These are phyloP conservation scores for Nyctibius bracteatus DNA, from an alignment of 2,113 vertebrate genomes.

Conservation along the genomic window DNA sequence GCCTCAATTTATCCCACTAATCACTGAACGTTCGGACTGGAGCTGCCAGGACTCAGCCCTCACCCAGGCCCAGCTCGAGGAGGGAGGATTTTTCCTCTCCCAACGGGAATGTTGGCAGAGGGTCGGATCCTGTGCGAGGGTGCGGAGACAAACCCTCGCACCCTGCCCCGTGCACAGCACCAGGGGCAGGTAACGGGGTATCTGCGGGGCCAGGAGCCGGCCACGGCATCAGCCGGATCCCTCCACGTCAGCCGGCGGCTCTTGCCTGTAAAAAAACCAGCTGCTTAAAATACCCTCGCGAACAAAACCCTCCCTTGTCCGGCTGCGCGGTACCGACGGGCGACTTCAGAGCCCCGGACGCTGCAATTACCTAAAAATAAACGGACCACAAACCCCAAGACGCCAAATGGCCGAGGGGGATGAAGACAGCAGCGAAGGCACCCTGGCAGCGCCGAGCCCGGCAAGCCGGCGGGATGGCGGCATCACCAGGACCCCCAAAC, in stretches of 20 bases:
- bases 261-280: neutral
- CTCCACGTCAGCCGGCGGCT: neutral
- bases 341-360: neutral
- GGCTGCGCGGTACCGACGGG: neutral
- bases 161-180: neutral
- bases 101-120: neutral
- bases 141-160: neutral
- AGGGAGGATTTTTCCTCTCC: neutral
- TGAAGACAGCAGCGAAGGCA: neutral
- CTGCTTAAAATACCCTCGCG: neutral
- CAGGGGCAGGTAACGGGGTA: neutral
- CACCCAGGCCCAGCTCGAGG: neutral
- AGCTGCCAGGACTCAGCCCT: neutral
- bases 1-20: neutral
- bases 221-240: neutral
- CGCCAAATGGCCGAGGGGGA: neutral
- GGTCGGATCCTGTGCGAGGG: neutral
- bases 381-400: neutral
- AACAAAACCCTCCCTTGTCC: neutral
- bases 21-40: neutral
- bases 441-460: neutral
- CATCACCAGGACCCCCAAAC: neutral
- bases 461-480: neutral
- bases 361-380: constrained; percentile 2
- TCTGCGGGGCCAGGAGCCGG: neutral